Evolutionary conservation across 2,888 invertebrate genomes (phyloP).

Genomic region (Heliconius aoede): DNA sequence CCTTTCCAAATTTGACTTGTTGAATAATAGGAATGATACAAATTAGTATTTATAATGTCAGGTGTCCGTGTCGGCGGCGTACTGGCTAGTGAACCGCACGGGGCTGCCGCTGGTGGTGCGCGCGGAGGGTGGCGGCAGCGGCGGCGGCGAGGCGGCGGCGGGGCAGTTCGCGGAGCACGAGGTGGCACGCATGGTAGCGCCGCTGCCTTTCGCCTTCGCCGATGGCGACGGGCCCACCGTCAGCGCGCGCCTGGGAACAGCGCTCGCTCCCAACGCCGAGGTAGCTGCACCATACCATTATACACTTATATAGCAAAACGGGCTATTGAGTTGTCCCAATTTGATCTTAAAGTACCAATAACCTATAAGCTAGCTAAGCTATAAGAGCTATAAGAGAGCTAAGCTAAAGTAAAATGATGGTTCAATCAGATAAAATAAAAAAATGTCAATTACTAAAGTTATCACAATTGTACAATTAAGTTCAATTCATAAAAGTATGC

Average conservation of each 20-base stretch:
- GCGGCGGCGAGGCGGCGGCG: constrained; percentile 90
- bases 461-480: no score
- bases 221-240: constrained; percentile 93
- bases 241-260: constrained; percentile 89
- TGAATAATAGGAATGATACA: no score
- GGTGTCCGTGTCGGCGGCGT: constrained; percentile 92
- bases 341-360: no score
- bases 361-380: no score
- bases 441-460: no score
- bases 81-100: constrained; percentile 98
- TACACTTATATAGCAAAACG: not conserved
- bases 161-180: constrained; percentile 98
- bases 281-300: constrained; percentile 48
- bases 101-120: constrained; percentile 97
- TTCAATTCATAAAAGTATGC: no score
- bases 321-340: no score
- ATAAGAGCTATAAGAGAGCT: no score
- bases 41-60: constrained; percentile 52
- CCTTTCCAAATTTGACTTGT: no score
- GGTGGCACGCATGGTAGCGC: constrained; percentile 94
- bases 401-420: no score
- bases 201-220: constrained; percentile 96
- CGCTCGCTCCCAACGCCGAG: constrained; percentile 77
- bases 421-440: no score
- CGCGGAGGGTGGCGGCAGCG: constrained; percentile 91